A percentile compares a stretch with the other conserved stretches of the same genome.
Conservation (phyloP, 1,140 invertebrate species). For the Glossosoma conforme region DNA sequence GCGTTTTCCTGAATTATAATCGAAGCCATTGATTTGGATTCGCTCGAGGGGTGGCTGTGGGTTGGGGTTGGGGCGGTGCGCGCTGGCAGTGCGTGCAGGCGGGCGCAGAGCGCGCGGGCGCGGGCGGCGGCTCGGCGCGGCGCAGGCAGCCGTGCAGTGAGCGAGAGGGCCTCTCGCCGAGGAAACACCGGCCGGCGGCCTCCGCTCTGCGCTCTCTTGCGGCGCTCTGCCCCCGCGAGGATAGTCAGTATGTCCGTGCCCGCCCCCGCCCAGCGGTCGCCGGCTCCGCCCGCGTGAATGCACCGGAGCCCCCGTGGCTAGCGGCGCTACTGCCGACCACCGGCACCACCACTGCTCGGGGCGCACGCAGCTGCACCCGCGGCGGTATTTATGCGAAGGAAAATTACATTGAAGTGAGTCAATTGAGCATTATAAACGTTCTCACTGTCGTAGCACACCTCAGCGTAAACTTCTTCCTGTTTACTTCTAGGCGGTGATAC, state of each 20-base stretch:
- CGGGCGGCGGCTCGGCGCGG: conserved; percentile 12
- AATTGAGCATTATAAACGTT: no score
- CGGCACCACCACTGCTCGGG: conserved; percentile 11
- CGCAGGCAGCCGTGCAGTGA: conserved; percentile 6
- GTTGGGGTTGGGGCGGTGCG: conserved; percentile 31
- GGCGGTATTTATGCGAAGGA: conserved; percentile 25
- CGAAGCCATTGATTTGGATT: conserved; percentile 27
- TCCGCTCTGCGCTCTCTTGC: not conserved
- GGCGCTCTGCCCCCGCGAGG: not conserved
- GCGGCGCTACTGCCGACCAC: conserved; percentile 6
- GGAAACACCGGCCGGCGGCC: conserved; percentile 1
- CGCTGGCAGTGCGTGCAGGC: conserved; percentile 21
- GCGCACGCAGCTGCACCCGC: no score
- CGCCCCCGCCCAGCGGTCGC: conserved; percentile 10
- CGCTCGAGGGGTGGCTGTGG: conserved; percentile 11
- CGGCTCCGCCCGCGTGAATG: conserved; percentile 8
- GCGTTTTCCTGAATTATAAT: conserved; percentile 23
- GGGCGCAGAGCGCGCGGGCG: conserved; percentile 10
- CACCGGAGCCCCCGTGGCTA: not conserved
- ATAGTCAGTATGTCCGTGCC: not conserved
- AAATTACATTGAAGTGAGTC: conserved; percentile 29
- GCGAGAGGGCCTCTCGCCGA: conserved; percentile 16
- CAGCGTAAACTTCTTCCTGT: no score
- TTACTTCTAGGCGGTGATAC: no score
- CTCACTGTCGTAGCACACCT: no score